A percentile compares a stretch with the other conserved stretches of the same genome.
Conservation (phyloP, 2,797 vertebrate species). For the Mallotus villosus region DNA sequence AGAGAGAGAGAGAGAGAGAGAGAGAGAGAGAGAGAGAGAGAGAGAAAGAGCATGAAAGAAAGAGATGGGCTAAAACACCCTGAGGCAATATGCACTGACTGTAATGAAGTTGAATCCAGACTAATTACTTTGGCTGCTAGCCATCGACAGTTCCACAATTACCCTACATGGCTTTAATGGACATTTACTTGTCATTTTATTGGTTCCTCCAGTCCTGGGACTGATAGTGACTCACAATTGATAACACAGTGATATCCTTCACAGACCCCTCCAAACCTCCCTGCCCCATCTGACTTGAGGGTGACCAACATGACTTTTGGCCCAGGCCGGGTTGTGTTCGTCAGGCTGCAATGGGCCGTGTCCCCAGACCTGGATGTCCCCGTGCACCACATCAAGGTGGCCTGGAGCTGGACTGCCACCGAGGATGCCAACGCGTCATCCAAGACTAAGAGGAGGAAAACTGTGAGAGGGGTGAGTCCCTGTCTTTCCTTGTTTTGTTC, state of each 20-base stretch:
- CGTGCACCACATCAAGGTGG: slow-evolving; percentile 88
- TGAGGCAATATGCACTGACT: slow-evolving; percentile 11
- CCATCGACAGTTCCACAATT: background rate
- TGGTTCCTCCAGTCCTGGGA: background rate
- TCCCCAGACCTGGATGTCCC: slow-evolving; percentile 83
- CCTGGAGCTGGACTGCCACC: slow-evolving; percentile 83
- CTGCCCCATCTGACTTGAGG: slow-evolving; percentile 79
- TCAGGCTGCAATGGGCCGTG: slow-evolving; percentile 77
- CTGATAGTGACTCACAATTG: slow-evolving; percentile 3
- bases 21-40: background rate
- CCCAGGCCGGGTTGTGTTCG: slow-evolving; percentile 71
- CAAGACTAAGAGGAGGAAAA: slow-evolving; percentile 86
- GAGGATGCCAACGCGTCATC: slow-evolving; percentile 73
- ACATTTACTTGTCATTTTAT: background rate
- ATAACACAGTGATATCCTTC: background rate
- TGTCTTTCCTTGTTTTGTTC: background rate
- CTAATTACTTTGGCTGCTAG: slow-evolving; percentile 8
- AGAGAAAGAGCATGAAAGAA: slow-evolving; percentile 3
- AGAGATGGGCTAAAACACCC: background rate
- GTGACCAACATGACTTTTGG: slow-evolving; percentile 78
- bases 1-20: background rate
- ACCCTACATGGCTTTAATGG: background rate
- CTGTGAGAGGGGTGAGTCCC: slow-evolving; percentile 76
- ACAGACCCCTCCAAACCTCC: slow-evolving; percentile 85
- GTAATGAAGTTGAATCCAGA: slow-evolving; percentile 3